Evolutionary conservation across 2,888 invertebrate genomes (phyloP).

Genomic region (Petrolisthes cinctipes): DNA sequence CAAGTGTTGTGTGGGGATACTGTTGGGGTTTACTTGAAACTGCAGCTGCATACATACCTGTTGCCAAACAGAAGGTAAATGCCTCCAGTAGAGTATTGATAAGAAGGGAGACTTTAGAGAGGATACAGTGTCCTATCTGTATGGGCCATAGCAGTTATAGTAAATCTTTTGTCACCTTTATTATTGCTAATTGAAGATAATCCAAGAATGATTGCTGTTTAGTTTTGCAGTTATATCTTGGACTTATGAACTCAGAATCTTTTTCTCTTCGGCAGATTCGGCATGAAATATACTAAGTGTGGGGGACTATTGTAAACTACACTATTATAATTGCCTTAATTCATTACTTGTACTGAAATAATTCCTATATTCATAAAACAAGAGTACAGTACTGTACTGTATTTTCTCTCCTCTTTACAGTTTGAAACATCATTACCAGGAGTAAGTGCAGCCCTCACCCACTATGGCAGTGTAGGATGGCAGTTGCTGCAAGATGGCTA

Average conservation of each 20-base stretch:
- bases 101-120: too few relatives aligned
- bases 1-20: conserved; percentile 7
- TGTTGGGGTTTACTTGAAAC: conserved; percentile 19
- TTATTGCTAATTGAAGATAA: not conserved
- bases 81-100: not conserved
- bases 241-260: too few relatives aligned
- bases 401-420: not conserved
- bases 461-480: conserved; percentile 28
- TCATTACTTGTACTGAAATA: too few relatives aligned
- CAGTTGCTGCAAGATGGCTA: conserved; percentile 16
- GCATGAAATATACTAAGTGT: too few relatives aligned
- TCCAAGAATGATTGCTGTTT: not conserved
- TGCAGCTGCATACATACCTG: conserved; percentile 26
- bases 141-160: not conserved
- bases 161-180: not conserved
- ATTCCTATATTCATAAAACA: too few relatives aligned
- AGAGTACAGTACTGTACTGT: too few relatives aligned
- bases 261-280: too few relatives aligned
- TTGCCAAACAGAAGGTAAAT: conserved; percentile 29
- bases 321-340: too few relatives aligned
- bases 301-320: too few relatives aligned
- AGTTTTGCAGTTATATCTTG: not conserved
- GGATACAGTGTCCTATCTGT: not conserved
- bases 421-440: conserved; percentile 41
- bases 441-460: conserved; percentile 12